Evolutionary conservation across 2,888 invertebrate genomes (phyloP), one percentile per base, ranked within the genome.

Genomic region (Phalera bucephala): DNA sequence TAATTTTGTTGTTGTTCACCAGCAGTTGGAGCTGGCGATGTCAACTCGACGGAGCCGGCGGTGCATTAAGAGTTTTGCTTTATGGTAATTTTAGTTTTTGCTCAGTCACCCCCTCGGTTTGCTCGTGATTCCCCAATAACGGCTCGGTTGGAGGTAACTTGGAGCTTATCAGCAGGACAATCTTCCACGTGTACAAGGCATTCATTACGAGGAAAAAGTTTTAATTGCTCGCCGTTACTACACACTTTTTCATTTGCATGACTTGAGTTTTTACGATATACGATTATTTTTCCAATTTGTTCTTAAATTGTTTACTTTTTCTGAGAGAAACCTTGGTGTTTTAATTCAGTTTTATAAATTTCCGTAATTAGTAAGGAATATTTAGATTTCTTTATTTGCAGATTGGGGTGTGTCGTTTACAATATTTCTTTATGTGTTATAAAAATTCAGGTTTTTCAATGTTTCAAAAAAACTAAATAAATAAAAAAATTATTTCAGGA

Each of bases 1-100:
- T 67, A 71, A 72, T 76, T 72, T 67, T 57, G 69, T 64, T 42
- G 48, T 66, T 65, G 63, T n/a, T n/a, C n/a, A n/a, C n/a, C n/a
- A n/a, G n/a, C n/a, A n/a, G 64, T 54, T 62, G 63, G 60, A 69
- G 59, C 65, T 64, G 38, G 37, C 44, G 56, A 62, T 45, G 63
- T 57, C 35, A 45, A 45, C 33, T 39, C 45, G 45, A 31, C 43
- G 45, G 36, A 45, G 40, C 39, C 33, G 34, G 36, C 37, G 23
- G 39, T 31, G 44, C 55, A 60, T 70, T 63, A 63, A 70, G 69
- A 69, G 40, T 68, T 71, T 55, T 43, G 34, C 57, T 30, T 32
- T 30, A 43, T 37, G 46, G 60, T 28, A 27, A 38, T 35, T 33
- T 42, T 31, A 41, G 51, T 50, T 54, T 41, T 8, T 23, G 55